phyloP scores from a whole-genome alignment of 2,888 invertebrate genomes.

The Pandemis corylana region DNA sequence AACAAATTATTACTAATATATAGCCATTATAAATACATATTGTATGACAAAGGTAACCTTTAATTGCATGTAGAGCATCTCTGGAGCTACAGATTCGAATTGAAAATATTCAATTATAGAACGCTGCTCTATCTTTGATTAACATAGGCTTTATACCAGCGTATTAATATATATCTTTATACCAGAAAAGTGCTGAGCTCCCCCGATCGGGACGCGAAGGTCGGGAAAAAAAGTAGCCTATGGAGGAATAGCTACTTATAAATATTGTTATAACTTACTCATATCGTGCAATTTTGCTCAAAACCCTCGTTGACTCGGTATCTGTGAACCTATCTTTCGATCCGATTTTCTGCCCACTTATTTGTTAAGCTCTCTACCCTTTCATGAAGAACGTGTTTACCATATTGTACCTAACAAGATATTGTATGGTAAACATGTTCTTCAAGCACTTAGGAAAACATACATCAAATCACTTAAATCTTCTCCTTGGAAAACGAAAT shows the following conservation, averaged over 20 bases:
- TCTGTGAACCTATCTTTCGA: constrained; percentile 20
- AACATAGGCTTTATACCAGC: too few species aligned
- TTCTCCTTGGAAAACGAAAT: background rate
- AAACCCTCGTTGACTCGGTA: background rate
- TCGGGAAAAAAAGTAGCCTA: background rate
- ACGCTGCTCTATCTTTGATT: too few species aligned
- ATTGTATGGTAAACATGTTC: constrained; percentile 19
- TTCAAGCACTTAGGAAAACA: background rate
- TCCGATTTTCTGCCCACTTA: constrained; percentile 8
- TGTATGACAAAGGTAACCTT: too few species aligned
- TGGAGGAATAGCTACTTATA: background rate
- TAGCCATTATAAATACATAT: too few species aligned
- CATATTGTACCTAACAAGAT: background rate
- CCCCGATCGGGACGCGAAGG: too few species aligned
- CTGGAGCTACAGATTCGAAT: too few species aligned
- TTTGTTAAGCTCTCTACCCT: constrained; percentile 4
- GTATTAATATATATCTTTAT: too few species aligned
- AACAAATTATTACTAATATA: background rate
- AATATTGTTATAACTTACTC: background rate
- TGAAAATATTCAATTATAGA: too few species aligned
- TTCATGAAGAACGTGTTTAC: background rate
- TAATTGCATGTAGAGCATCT: too few species aligned
- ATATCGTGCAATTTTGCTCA: constrained; percentile 7
- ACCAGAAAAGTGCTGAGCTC: too few species aligned
- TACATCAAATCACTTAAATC: background rate